Conservation (phyloP, 2,888 invertebrate species). For the Pteria penguin region DNA sequence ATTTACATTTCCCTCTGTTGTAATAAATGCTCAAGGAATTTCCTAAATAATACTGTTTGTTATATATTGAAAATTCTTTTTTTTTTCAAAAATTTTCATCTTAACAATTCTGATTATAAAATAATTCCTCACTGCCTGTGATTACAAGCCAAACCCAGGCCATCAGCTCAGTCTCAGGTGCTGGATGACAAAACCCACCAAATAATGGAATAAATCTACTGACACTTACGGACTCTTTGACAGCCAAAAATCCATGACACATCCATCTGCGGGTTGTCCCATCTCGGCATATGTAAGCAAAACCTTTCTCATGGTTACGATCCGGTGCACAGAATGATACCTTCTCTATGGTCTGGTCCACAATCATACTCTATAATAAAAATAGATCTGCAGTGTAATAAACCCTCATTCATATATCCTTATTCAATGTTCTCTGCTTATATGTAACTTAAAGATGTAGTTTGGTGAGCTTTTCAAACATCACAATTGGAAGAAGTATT, state of each 20-base stretch:
- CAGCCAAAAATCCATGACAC: constrained; percentile 99
- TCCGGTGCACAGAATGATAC: constrained; percentile 99
- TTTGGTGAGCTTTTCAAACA: too few relatives aligned
- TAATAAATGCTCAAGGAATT: too few relatives aligned
- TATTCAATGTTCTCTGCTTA: too few relatives aligned
- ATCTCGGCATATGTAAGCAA: constrained; percentile 99
- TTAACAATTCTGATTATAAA: too few relatives aligned
- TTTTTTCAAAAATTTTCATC: too few relatives aligned
- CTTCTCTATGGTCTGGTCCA: constrained; percentile 99
- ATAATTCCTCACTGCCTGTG: too few relatives aligned
- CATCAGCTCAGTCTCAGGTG: not conserved
- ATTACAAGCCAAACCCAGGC: not conserved
- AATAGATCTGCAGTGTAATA: not conserved
- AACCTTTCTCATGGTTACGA: constrained; percentile 97
- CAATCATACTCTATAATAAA: constrained; percentile 89
- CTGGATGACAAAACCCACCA: constrained; percentile 1
- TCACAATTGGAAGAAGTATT: too few relatives aligned
- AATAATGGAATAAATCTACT: constrained; percentile 54
- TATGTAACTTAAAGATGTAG: too few relatives aligned
- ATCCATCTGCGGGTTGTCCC: constrained; percentile 99
- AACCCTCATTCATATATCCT: too few relatives aligned
- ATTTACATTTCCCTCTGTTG: too few relatives aligned
- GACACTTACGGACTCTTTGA: constrained; percentile 90
- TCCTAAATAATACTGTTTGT: too few relatives aligned
- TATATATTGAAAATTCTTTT: too few relatives aligned